Conservation (phyloP, 2,888 invertebrate species). For the Perithous albicinctus region DNA sequence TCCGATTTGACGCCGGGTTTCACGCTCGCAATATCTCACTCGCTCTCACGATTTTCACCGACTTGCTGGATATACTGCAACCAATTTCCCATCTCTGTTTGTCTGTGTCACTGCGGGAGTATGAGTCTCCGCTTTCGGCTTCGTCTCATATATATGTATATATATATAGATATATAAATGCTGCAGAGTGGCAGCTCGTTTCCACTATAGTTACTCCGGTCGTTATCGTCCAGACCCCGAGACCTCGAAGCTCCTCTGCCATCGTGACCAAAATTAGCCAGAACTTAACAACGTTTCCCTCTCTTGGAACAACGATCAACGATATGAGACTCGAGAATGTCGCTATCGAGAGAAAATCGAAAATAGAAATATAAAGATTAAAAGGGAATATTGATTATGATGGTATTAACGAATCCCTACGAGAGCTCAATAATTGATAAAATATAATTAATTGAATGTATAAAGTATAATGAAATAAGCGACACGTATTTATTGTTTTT, state of each 20-base stretch:
- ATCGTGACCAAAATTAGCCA: constrained; percentile 48
- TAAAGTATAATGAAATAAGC: no score
- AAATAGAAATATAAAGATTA: background rate
- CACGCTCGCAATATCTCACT: constrained; percentile 26
- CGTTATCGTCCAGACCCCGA: constrained; percentile 61
- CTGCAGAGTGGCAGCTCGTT: constrained; percentile 61
- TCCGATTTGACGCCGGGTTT: constrained; percentile 75
- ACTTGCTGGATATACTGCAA: background rate
- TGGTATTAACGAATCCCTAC: background rate
- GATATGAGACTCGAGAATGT: background rate
- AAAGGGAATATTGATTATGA: background rate
- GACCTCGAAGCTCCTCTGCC: constrained; percentile 44
- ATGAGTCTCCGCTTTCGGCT: constrained; percentile 27
- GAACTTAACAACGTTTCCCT: constrained; percentile 56
- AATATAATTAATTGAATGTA: no score
- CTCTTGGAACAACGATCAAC: constrained; percentile 12
- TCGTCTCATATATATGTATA: constrained; percentile 12
- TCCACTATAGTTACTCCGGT: constrained; percentile 60
- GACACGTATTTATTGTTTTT: no score
- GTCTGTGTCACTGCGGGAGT: constrained; percentile 25
- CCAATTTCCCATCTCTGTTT: constrained; percentile 40
- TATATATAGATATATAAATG: constrained; percentile 41
- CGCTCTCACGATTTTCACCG: background rate
- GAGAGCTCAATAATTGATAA: background rate
- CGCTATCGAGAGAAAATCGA: background rate